phyloP scores from a whole-genome alignment of 2,113 vertebrate genomes.

The Chinchilla lanigera region DNA sequence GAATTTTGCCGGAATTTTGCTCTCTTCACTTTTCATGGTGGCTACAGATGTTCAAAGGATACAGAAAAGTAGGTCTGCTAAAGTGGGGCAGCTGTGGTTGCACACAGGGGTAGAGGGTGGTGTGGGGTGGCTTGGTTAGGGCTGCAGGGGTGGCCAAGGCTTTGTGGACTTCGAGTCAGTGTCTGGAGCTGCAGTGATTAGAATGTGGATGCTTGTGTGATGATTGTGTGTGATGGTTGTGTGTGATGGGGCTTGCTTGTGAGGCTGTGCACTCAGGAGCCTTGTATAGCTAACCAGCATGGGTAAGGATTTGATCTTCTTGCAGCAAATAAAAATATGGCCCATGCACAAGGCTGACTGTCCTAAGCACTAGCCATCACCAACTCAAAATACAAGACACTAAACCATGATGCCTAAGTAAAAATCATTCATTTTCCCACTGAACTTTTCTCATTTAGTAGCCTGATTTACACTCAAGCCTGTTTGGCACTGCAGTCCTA shows the following conservation, averaged over 20 bases:
- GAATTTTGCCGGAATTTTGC: background rate
- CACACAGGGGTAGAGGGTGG: background rate
- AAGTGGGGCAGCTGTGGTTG: background rate
- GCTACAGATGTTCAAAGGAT: background rate
- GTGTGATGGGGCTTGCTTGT: fast-evolving
- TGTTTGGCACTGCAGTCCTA: background rate
- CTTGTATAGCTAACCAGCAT: fast-evolving
- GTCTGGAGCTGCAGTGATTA: background rate
- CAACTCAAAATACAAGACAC: background rate
- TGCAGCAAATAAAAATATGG: background rate
- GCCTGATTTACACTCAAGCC: background rate
- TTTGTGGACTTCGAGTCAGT: background rate
- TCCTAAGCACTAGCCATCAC: background rate
- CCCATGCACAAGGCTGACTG: background rate
- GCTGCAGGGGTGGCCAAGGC: background rate
- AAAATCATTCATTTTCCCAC: background rate
- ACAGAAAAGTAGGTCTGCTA: background rate
- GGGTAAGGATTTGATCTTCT: background rate
- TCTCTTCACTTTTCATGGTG: background rate
- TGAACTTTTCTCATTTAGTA: background rate
- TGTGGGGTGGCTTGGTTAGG: background rate
- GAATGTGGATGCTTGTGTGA: fast-evolving
- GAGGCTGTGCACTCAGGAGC: background rate
- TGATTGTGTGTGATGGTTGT: too few species aligned
- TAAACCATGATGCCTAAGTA: background rate